These are phyloP conservation scores for Thripadectes ignobilis DNA, from an alignment of 2,797 vertebrate genomes.

Conservation along the genomic window DNA sequence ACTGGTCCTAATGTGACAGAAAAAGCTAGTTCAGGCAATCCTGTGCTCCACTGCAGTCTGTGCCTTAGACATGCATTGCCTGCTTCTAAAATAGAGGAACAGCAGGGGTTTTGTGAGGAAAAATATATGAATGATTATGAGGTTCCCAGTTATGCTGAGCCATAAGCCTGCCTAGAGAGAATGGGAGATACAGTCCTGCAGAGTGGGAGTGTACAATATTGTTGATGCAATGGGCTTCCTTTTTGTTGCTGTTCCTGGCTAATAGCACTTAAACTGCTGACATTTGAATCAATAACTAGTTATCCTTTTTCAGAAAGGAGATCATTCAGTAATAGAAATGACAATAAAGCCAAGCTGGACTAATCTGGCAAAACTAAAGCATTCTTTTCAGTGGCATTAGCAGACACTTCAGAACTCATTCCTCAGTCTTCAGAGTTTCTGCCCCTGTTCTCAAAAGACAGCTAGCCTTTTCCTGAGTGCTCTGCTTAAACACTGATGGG, in stretches of 20 bases:
- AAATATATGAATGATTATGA: background rate
- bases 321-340: slow-evolving; percentile 43
- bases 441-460: background rate
- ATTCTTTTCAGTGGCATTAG: background rate
- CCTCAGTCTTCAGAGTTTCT: background rate
- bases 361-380: background rate
- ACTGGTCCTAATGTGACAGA: background rate
- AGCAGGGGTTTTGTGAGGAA: background rate
- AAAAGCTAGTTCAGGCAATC: background rate
- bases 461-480: background rate
- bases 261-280: slow-evolving; percentile 40
- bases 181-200: background rate
- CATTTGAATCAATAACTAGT: slow-evolving; percentile 54
- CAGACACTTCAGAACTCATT: background rate
- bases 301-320: slow-evolving; percentile 29
- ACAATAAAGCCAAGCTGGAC: slow-evolving; percentile 9
- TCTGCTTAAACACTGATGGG: background rate
- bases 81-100: slow-evolving; percentile 9
- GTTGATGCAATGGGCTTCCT: background rate
- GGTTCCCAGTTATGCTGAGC: background rate
- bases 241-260: background rate
- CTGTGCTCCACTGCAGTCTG: background rate
- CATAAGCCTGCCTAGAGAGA: background rate
- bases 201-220: background rate
- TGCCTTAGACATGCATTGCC: background rate